Evolutionary conservation across 2,113 vertebrate genomes (phyloP).

Genomic region (Cynopterus brachyotis): DNA sequence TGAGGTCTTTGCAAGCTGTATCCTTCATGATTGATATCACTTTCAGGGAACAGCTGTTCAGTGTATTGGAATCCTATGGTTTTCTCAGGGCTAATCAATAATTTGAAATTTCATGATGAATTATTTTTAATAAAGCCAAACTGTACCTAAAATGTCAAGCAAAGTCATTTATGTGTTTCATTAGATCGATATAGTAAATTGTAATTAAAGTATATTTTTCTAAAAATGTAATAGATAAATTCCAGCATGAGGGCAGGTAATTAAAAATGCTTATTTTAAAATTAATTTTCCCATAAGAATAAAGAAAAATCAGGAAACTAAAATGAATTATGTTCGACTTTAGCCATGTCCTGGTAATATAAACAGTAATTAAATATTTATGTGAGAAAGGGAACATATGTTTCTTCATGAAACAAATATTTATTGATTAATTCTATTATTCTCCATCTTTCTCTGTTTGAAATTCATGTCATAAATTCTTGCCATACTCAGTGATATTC

Average conservation of each 20-base stretch:
- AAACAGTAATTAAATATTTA: constrained; percentile 38
- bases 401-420: constrained; percentile 40
- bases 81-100: background rate
- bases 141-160: background rate
- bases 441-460: background rate
- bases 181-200: background rate
- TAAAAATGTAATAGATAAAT: background rate
- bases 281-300: background rate
- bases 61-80: background rate
- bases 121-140: background rate
- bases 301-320: background rate
- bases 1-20: background rate
- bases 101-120: background rate
- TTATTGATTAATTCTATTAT: background rate
- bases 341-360: background rate
- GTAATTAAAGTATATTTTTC: constrained; percentile 26
- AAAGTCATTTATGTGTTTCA: constrained; percentile 35
- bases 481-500: background rate
- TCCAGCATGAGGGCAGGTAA: background rate
- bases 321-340: background rate
- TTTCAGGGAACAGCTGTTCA: background rate
- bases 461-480: constrained; percentile 15
- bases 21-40: background rate
- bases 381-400: background rate
- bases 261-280: constrained; percentile 15